Evolutionary conservation across 2,797 vertebrate species (phyloP), one percentile per base, ranked within the genome.

Genomic region (Pyrrhura leucotis): DNA sequence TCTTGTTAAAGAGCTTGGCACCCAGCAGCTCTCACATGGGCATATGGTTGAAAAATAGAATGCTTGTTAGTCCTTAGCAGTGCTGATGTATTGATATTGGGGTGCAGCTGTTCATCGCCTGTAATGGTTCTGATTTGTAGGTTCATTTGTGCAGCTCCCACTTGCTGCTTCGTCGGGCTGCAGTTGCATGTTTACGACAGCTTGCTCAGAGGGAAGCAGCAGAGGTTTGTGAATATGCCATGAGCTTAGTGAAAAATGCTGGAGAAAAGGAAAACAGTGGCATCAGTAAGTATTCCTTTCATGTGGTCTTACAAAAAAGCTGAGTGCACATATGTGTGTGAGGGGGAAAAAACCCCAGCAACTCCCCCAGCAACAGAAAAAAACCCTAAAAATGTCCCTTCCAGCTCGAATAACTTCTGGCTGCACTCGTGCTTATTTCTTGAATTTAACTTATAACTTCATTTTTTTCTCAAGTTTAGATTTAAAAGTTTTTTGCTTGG

Each of bases 131-230:
- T 74, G 88, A 35, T 94, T 97, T 94, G 12, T 96, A 99, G 99
- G 99, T 99, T 85, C 99, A 99, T 89, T 98, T 99, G n/a, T 99
- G 99, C 97, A 99, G 99, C 96, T 99, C 99, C 89, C 99, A 99
- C 89, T 96, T 99, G 96, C 94, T 99, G 74, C 98, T 99, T 68
- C 99, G 99, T 10, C 98, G 99, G 14, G 99, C 99, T 14, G 99
- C 99, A 1, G 99, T 99, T 77, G 99, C 99, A 0, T 99, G 99
- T 95, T 98, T 99, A 59, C 98, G 99, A 47, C 99, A 99, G 93
- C 99, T 99, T 12, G 99, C 99, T 47, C 99, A 99, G 94, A 98
- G 99, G 87, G 99, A 99, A 96, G 99, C 99, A 0, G 98, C 99
- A 1, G 99, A 99, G 98, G 99, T 99, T 5, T 99, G 99, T 59